Percentiles rank a stretch among this genome's conserved stretches.
These are phyloP conservation scores for Apodemia mormo DNA, from an alignment of 2,888 invertebrate species.

Conservation along the genomic window DNA sequence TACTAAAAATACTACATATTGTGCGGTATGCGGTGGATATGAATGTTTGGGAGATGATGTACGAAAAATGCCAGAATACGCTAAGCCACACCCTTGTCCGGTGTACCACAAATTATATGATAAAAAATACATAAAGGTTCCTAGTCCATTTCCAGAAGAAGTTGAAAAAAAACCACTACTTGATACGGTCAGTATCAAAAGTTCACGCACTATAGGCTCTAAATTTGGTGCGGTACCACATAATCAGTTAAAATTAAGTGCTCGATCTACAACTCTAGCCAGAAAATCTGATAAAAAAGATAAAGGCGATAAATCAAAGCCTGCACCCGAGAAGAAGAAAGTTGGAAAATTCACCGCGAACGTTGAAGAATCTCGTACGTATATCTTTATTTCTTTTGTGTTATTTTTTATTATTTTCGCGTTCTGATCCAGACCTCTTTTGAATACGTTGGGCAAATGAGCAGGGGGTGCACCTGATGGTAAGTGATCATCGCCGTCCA, in stretches of 20 bases:
- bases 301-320: slow-evolving; percentile 39
- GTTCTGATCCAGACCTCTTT: too few species aligned
- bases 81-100: slow-evolving; percentile 69
- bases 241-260: slow-evolving; percentile 33
- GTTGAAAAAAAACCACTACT: slow-evolving; percentile 40
- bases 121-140: slow-evolving; percentile 54
- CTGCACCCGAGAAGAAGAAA: slow-evolving; percentile 47
- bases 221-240: slow-evolving; percentile 37
- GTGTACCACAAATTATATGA: slow-evolving; percentile 71
- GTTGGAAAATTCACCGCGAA: slow-evolving; percentile 59
- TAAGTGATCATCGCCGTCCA: too few species aligned
- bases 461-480: too few species aligned
- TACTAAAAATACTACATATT: slow-evolving; percentile 66
- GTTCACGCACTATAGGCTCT: slow-evolving; percentile 44
- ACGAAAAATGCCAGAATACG: slow-evolving; percentile 55
- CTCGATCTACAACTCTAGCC: slow-evolving; percentile 39
- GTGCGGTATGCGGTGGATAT: slow-evolving; percentile 69
- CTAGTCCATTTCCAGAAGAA: slow-evolving; percentile 63
- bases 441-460: too few species aligned
- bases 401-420: background rate
- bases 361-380: slow-evolving; percentile 48
- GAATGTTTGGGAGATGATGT: slow-evolving; percentile 68
- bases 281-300: slow-evolving; percentile 46
- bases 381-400: slow-evolving; percentile 11
- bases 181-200: slow-evolving; percentile 49